Conservation (phyloP, 2,113 vertebrate genomes). For the Ellobius talpinus region DNA sequence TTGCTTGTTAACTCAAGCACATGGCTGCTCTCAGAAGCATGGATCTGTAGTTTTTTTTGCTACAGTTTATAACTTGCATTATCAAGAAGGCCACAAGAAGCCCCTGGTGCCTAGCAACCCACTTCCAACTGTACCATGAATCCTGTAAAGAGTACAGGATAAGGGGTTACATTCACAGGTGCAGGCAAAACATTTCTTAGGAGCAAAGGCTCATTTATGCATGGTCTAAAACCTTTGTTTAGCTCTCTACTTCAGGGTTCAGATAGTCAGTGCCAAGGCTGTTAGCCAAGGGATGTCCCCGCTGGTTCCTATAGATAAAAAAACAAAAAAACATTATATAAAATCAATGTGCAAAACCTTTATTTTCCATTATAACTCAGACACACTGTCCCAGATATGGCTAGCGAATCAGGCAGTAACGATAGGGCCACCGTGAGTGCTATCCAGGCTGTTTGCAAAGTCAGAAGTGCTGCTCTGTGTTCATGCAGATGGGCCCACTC, state of each 20-base stretch:
- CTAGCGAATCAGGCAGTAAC: neutral
- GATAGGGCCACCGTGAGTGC: neutral
- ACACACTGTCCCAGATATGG: neutral
- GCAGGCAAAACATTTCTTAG: neutral
- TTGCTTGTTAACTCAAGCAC: neutral
- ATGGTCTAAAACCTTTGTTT: neutral
- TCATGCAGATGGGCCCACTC: neutral
- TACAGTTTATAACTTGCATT: neutral
- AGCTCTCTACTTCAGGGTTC: neutral
- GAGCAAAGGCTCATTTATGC: neutral
- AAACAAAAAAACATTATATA: conserved; percentile 77
- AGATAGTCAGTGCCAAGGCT: conserved; percentile 14
- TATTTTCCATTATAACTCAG: neutral
- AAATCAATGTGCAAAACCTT: conserved; percentile 53
- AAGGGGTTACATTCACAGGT: neutral
- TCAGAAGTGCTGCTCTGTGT: neutral
- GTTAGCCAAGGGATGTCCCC: conserved; percentile 54
- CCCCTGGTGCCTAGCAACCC: neutral
- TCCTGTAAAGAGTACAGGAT: neutral
- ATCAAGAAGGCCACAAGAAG: neutral
- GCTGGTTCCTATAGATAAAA: conserved; percentile 59
- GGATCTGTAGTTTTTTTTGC: neutral
- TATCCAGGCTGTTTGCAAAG: neutral
- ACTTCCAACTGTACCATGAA: neutral
- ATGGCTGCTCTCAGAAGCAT: neutral